Conservation (phyloP, 2,888 invertebrate species). For the Nemapogon koenigi region DNA sequence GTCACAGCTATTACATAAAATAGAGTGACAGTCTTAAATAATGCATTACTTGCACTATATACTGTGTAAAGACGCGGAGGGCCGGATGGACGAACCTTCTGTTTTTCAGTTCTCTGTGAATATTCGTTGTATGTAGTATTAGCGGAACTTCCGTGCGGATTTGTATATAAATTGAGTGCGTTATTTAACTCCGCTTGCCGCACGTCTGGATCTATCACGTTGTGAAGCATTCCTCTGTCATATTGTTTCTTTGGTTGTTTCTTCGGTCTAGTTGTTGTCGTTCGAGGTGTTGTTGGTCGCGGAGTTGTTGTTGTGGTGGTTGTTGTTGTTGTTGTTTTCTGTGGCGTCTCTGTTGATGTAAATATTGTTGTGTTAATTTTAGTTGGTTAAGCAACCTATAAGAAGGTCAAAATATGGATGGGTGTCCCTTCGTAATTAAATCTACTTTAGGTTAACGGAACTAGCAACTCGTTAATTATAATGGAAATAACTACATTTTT, state of each 20-base stretch:
- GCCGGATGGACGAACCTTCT: constrained; percentile 52
- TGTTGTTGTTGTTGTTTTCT: constrained; percentile 41
- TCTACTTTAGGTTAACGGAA: too few relatives aligned
- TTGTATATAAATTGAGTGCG: constrained; percentile 41
- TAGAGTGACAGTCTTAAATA: neutral
- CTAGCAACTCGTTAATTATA: too few relatives aligned
- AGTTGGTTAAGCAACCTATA: too few relatives aligned
- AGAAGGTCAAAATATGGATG: too few relatives aligned
- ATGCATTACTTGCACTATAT: constrained; percentile 21
- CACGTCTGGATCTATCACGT: constrained; percentile 40
- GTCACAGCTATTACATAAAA: neutral
- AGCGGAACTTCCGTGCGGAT: constrained; percentile 29
- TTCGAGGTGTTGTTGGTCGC: constrained; percentile 33
- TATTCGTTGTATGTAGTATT: constrained; percentile 39
- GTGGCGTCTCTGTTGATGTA: constrained; percentile 49
- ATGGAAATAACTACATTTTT: too few relatives aligned
- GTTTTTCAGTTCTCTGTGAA: constrained; percentile 44
- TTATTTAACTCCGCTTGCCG: constrained; percentile 43
- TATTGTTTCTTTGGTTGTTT: constrained; percentile 45
- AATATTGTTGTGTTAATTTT: too few relatives aligned
- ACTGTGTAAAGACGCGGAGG: constrained; percentile 41
- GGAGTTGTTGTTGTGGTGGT: constrained; percentile 51
- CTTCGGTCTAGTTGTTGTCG: constrained; percentile 43
- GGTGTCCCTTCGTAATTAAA: too few relatives aligned
- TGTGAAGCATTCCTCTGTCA: constrained; percentile 36